A percentile compares a stretch with the other conserved stretches of the same genome.
These are phyloP conservation scores for Formica selysi DNA, from an alignment of 1,140 invertebrate genomes.

Conservation along the genomic window DNA sequence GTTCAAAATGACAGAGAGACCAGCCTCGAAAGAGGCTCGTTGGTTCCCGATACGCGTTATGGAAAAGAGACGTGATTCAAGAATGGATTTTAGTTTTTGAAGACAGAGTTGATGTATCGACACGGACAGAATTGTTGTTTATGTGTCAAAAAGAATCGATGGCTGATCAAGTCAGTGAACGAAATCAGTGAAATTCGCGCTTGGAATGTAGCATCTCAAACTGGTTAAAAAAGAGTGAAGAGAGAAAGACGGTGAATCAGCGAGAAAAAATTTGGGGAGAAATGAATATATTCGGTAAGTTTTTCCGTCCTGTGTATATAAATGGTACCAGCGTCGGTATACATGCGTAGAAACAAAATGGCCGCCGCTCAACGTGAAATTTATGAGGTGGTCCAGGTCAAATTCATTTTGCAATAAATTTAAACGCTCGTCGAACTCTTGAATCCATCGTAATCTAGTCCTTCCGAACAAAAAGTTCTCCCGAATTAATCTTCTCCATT, in stretches of 20 bases:
- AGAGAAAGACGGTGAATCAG: background rate
- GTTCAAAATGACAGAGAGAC: slow-evolving; percentile 22
- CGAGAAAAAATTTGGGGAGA: background rate
- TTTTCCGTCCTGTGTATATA: slow-evolving; percentile 8
- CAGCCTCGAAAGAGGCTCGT: slow-evolving; percentile 39
- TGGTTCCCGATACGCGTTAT: background rate
- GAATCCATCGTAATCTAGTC: slow-evolving; percentile 31
- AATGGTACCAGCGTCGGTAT: background rate
- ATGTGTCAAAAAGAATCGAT: background rate
- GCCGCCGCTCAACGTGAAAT: slow-evolving; percentile 10
- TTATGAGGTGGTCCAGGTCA: background rate
- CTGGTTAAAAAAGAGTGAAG: background rate
- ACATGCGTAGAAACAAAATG: slow-evolving; percentile 56
- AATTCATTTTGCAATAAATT: slow-evolving; percentile 17
- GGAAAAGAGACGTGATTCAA: background rate
- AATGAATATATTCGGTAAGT: background rate
- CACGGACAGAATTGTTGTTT: background rate
- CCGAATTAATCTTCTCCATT: background rate
- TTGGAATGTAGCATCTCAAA: slow-evolving; percentile 20
- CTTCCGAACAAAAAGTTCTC: background rate
- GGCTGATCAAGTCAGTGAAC: slow-evolving; percentile 6
- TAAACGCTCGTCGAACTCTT: slow-evolving; percentile 6
- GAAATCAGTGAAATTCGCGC: slow-evolving; percentile 8
- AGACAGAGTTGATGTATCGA: slow-evolving; percentile 7
- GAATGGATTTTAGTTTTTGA: slow-evolving; percentile 38